phyloP scores from a whole-genome alignment of 23 tunicate species.

The Ascidia mentula region DNA sequence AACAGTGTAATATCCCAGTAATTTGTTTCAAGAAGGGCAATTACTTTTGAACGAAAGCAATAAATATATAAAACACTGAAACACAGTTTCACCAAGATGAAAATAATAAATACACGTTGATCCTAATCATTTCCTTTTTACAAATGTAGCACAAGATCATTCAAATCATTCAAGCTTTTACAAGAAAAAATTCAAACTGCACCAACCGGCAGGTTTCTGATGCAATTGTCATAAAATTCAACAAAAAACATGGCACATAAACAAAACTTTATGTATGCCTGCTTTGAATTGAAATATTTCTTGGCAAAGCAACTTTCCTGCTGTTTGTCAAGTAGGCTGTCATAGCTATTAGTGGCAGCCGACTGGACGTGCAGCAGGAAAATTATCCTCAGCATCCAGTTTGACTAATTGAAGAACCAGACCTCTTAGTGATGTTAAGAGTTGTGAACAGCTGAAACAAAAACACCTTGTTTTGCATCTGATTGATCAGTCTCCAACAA shows the following conservation, averaged over 20 bases:
- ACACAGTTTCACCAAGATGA: no score
- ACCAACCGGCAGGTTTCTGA: neutral
- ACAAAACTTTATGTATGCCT: neutral
- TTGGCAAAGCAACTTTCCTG: neutral
- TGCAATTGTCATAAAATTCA: neutral
- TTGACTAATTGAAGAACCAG: constrained; percentile 42
- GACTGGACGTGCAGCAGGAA: constrained; percentile 30
- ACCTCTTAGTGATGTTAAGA: constrained; percentile 62
- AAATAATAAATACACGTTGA: no score
- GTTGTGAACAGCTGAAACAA: constrained; percentile 75
- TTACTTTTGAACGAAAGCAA: no score
- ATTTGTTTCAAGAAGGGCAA: no score
- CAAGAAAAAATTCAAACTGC: neutral
- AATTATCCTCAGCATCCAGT: constrained; percentile 93
- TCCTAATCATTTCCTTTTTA: no score
- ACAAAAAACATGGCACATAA: neutral
- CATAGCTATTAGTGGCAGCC: neutral
- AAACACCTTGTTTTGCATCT: neutral
- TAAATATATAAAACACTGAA: no score
- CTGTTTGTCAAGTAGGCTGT: neutral
- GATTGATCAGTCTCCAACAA: neutral
- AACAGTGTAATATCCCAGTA: no score
- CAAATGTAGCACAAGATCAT: no score
- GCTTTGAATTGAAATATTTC: neutral
- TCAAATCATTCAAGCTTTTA: no score